Percentiles rank a stretch among this genome's conserved stretches.
phyloP scores from a whole-genome alignment of 2,888 invertebrate species.

The Eledona agricola region DNA sequence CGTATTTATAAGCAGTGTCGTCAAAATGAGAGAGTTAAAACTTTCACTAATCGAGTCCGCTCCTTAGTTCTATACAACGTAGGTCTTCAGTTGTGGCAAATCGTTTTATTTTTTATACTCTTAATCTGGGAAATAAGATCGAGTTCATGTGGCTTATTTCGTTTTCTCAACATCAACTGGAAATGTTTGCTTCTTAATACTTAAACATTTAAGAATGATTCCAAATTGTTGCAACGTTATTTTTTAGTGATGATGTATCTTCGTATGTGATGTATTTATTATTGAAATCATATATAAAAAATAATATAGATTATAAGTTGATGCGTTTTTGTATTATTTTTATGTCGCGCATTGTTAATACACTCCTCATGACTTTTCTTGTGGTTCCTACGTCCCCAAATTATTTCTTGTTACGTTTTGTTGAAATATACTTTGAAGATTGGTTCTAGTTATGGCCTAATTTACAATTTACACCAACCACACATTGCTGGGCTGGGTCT shows the following conservation, averaged over 20 bases:
- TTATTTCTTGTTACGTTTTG: slow-evolving; percentile 11
- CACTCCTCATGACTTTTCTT: slow-evolving; percentile 27
- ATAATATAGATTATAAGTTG: slow-evolving; percentile 48
- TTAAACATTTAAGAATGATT: slow-evolving; percentile 30
- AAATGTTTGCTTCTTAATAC: slow-evolving; percentile 27
- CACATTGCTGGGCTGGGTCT: too few relatives aligned
- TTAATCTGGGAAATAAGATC: slow-evolving; percentile 6
- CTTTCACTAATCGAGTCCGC: slow-evolving; percentile 28
- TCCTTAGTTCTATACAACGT: slow-evolving; percentile 22
- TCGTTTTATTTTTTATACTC: slow-evolving; percentile 32
- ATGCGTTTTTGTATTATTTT: slow-evolving; percentile 47
- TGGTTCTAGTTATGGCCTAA: too few relatives aligned
- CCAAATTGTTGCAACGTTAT: slow-evolving; percentile 47
- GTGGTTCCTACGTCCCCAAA: slow-evolving; percentile 7
- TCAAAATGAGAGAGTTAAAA: slow-evolving; percentile 21
- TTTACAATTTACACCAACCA: too few relatives aligned
- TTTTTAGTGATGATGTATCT: slow-evolving; percentile 50
- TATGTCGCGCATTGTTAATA: slow-evolving; percentile 38
- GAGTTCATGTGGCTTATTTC: slow-evolving; percentile 22
- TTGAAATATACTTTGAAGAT: slow-evolving; percentile 10
- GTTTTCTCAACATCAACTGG: slow-evolving; percentile 19
- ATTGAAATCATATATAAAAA: slow-evolving; percentile 48
- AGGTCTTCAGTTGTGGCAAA: slow-evolving; percentile 27
- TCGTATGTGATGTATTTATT: slow-evolving; percentile 57
- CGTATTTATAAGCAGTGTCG: slow-evolving; percentile 32